Base-by-base conservation (phyloP, 1,140 invertebrate genomes). In the Limonius californicus region DNA sequence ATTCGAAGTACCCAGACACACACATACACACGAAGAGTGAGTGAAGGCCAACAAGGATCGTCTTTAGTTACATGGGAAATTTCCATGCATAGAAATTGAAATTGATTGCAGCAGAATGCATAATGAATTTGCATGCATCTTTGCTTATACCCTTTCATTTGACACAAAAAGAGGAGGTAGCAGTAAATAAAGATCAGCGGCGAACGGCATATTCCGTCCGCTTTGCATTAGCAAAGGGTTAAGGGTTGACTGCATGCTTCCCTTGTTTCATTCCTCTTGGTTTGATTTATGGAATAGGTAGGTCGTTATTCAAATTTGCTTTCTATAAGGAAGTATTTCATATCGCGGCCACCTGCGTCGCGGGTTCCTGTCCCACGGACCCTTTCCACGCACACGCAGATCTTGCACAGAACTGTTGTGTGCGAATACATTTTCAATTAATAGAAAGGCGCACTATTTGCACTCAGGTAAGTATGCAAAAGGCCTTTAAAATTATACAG, bases 201-300 rank as follows among this genome's bases (percentile, higher is more conserved):
- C 3, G 23, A 27, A 9, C 23, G 9, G 23, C 23, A 27, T 27
- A 27, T 27, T 27, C 23, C 3, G 23, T 27, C 9, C 3, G 23
- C 9, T 27, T 54, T 55, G 8, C 15, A 16, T 55, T 30, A 27
- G 7, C 30, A 61, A 54, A 54, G 59, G 53, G 60, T 55, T 61
- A 61, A 56, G 54, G 60, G 54, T 55, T 56, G 42, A 32, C 35
- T n/a, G 47, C 35, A 23, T 61, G 18, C 50, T 16, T 39, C 60
- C 21, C 53, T 61, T 55, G 60, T 61, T 63, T 45, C 43, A 63
- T 58, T 63, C 55, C 54, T 57, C 61, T 58, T 63, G 12, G 55
- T 21, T 58, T 63, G 55, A 63, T 63, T 63, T 63, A 63, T 63
- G 61, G 55, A 54, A 54, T 62, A 57, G 35, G 61, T 63, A 58